Evolutionary conservation across 2,888 invertebrate genomes (phyloP).

Genomic region (Autographa pulchrina): DNA sequence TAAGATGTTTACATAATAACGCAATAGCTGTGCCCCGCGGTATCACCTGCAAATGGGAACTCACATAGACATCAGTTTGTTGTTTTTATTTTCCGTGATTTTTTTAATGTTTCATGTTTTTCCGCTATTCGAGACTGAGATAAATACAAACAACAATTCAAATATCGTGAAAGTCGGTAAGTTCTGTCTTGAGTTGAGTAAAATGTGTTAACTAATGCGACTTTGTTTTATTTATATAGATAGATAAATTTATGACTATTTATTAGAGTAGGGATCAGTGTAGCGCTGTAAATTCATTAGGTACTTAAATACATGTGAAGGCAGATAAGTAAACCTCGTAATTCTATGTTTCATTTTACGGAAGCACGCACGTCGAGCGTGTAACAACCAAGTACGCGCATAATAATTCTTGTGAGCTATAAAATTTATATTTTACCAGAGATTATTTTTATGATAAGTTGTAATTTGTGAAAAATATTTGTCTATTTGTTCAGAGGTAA

Average conservation of each 20-base stretch:
- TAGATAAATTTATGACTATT: constrained; percentile 44
- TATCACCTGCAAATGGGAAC: too few relatives aligned
- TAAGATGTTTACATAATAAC: too few relatives aligned
- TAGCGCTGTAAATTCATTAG: constrained; percentile 38
- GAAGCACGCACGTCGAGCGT: constrained; percentile 52
- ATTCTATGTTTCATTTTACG: constrained; percentile 46
- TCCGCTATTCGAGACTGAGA: too few relatives aligned
- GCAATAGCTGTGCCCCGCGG: too few relatives aligned
- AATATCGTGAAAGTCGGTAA: too few relatives aligned
- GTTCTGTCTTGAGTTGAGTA: neutral
- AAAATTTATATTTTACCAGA: neutral
- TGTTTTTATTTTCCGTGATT: too few relatives aligned
- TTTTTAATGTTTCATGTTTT: too few relatives aligned
- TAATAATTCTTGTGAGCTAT: constrained; percentile 7
- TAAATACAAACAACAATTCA: too few relatives aligned
- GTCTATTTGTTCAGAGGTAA: neutral
- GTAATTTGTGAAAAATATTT: neutral
- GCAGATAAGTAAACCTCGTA: constrained; percentile 49
- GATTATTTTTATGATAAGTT: constrained; percentile 4
- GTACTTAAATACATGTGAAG: constrained; percentile 31
- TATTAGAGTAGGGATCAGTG: constrained; percentile 39
- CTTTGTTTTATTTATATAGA: constrained; percentile 10
- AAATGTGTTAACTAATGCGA: constrained; percentile 37
- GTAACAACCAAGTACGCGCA: constrained; percentile 25
- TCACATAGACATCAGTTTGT: too few relatives aligned